phyloP scores from a whole-genome alignment of 2,888 invertebrate species.

The Megaustenia siamemsis region DNA sequence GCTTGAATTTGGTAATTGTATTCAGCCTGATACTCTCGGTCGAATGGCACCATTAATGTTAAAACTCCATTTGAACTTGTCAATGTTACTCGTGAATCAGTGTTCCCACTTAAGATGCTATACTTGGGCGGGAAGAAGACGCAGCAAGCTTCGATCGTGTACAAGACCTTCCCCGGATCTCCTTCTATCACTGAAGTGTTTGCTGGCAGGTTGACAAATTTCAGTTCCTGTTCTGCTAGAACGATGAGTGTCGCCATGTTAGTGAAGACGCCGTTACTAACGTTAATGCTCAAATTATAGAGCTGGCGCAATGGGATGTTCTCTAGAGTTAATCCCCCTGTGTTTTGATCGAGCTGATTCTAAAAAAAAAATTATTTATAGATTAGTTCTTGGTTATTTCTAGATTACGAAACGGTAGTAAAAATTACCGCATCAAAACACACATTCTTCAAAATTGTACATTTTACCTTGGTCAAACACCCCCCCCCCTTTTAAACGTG shows the following conservation, averaged over 20 bases:
- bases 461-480: no score
- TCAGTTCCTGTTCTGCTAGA: conserved; percentile 47
- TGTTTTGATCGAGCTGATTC: not conserved
- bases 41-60: conserved; percentile 57
- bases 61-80: conserved; percentile 61
- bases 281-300: conserved; percentile 82
- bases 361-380: not conserved
- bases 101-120: conserved; percentile 44
- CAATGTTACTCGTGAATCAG: conserved; percentile 46
- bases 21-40: conserved; percentile 60
- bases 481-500: no score
- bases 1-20: conserved; percentile 57
- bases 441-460: no score
- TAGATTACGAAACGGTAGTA: no score
- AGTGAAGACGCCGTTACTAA: conserved; percentile 92
- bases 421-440: no score
- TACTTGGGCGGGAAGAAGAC: conserved; percentile 39
- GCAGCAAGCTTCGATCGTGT: conserved; percentile 29
- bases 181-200: conserved; percentile 13
- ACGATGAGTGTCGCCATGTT: conserved; percentile 83
- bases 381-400: no score
- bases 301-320: not conserved
- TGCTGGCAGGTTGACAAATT: conserved; percentile 36
- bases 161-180: not conserved
- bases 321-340: not conserved